A percentile compares a stretch with the other conserved stretches of the same genome.
Conservation (phyloP, 2,797 vertebrate genomes). For the Cacajao melanocephalus region DNA sequence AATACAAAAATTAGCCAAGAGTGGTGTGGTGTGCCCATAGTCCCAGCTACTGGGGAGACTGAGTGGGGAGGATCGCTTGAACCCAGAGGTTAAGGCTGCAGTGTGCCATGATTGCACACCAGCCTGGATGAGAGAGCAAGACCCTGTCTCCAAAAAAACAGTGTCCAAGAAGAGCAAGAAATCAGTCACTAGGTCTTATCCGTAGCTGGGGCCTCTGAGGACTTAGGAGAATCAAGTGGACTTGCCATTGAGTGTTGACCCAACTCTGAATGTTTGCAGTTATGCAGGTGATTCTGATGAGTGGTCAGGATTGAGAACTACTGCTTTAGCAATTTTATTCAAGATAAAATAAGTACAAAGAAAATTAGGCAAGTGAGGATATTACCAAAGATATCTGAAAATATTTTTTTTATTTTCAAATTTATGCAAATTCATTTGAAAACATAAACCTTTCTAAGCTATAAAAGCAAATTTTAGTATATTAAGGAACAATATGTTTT, state of each 20-base stretch:
- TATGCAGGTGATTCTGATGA: neutral
- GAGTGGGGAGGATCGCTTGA: neutral
- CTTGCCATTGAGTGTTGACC: neutral
- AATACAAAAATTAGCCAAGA: neutral
- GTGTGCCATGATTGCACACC: neutral
- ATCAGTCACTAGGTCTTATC: neutral
- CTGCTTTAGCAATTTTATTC: neutral
- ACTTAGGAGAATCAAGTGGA: neutral
- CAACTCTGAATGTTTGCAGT: neutral
- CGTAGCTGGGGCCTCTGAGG: neutral
- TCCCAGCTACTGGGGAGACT: neutral
- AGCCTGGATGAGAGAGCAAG: neutral
- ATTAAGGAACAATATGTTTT: neutral
- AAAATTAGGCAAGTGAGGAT: neutral
- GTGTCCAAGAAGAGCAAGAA: neutral
- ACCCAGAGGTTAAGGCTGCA: neutral
- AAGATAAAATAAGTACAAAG: neutral
- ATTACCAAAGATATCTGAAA: neutral
- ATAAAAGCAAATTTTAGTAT: neutral
- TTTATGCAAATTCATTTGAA: constrained; percentile 16
- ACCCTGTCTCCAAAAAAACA: neutral
- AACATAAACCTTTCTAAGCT: neutral
- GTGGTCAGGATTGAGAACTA: neutral
- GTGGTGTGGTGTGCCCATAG: neutral
- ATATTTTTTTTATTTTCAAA: neutral